Evolutionary conservation across 1,140 invertebrate genomes (phyloP).

Genomic region (Drosophila funebris): DNA sequence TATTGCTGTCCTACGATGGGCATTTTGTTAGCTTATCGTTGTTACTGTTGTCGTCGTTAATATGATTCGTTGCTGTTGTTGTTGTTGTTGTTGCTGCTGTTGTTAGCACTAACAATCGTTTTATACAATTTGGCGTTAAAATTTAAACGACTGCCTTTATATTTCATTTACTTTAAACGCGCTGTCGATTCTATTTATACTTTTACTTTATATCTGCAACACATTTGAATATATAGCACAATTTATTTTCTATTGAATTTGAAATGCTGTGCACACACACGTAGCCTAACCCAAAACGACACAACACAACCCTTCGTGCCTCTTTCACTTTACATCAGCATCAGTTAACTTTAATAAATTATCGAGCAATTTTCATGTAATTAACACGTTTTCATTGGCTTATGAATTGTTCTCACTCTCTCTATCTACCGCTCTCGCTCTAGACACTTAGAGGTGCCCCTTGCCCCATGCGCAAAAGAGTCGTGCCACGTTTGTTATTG

Average conservation of each 20-base stretch:
- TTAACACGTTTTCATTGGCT: conserved; percentile 76
- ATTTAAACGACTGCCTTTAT: no score
- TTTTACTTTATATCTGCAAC: conserved; percentile 49
- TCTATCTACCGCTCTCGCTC: not conserved
- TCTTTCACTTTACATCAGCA: no score
- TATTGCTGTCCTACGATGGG: conserved; percentile 80
- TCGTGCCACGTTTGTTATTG: not conserved
- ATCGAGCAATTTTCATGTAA: conserved; percentile 59
- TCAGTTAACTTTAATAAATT: conserved; percentile 49
- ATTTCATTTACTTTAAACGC: conserved; percentile 73
- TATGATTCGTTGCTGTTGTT: conserved; percentile 35
- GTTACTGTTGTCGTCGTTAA: conserved; percentile 11
- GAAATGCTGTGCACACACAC: conserved; percentile 71
- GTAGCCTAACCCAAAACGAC: conserved; percentile 17
- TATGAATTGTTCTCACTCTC: conserved; percentile 36
- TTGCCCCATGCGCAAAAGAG: not conserved
- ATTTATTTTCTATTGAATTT: conserved; percentile 47
- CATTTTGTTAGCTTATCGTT: conserved; percentile 75
- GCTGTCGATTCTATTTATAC: conserved; percentile 51
- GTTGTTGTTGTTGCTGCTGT: conserved; percentile 6
- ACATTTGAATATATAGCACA: conserved; percentile 16
- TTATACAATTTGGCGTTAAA: conserved; percentile 67
- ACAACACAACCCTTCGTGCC: not conserved
- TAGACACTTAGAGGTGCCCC: not conserved
- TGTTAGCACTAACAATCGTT: conserved; percentile 25